phyloP scores from a whole-genome alignment of 1,140 invertebrate species.

The Maconellicoccus hirsutus region DNA sequence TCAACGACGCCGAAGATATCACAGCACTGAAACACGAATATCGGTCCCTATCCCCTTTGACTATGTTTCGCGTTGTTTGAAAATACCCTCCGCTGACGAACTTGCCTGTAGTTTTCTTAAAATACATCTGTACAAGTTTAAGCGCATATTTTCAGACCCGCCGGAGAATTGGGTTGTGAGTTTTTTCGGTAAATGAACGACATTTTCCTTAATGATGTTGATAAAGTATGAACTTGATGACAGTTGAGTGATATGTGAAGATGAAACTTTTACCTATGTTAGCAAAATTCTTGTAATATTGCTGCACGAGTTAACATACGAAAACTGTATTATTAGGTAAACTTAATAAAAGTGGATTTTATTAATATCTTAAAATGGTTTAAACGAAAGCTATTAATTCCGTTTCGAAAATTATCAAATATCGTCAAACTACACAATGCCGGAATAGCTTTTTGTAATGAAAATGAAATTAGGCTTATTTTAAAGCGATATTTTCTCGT shows the following conservation, averaged over 20 bases:
- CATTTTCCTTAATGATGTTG: conserved; percentile 3
- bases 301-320: too few relatives aligned
- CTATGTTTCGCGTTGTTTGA: neutral
- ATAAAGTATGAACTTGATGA: neutral
- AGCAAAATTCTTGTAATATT: too few relatives aligned
- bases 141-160: neutral
- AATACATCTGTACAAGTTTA: conserved; percentile 18
- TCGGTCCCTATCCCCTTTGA: conserved; percentile 5
- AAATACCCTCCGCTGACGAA: conserved; percentile 2
- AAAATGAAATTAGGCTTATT: too few relatives aligned
- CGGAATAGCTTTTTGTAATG: too few relatives aligned
- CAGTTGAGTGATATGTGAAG: neutral
- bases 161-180: neutral
- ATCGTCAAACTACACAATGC: too few relatives aligned
- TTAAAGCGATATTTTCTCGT: too few relatives aligned
- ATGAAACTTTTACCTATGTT: neutral
- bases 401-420: too few relatives aligned
- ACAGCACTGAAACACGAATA: conserved; percentile 11
- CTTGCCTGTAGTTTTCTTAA: neutral
- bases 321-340: too few relatives aligned
- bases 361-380: too few relatives aligned
- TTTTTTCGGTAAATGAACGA: neutral
- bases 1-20: conserved; percentile 10
- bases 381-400: too few relatives aligned
- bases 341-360: too few relatives aligned